Evolutionary conservation across 2,888 invertebrate genomes (phyloP).

Genomic region (Amphipoea lucens): DNA sequence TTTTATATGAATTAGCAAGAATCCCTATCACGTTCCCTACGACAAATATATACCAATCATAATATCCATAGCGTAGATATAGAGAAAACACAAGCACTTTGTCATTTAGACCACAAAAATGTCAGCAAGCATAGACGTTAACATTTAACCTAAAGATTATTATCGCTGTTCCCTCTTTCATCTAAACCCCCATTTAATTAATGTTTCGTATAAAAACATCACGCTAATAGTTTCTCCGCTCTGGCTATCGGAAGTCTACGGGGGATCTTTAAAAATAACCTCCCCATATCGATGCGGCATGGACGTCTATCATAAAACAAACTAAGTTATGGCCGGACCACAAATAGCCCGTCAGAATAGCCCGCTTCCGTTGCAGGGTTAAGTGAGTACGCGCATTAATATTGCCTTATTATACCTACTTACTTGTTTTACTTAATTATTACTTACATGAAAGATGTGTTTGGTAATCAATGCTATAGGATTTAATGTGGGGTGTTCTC

Average conservation of each 20-base stretch:
- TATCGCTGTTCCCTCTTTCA: constrained; percentile 37
- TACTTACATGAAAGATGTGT: not conserved
- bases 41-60: not conserved
- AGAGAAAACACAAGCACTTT: not conserved
- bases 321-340: constrained; percentile 60
- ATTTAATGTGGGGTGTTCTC: not conserved
- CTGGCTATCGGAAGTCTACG: constrained; percentile 50
- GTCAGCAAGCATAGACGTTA: constrained; percentile 1
- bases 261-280: constrained; percentile 59
- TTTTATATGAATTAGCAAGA: not conserved
- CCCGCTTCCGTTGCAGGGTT: constrained; percentile 52
- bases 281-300: constrained; percentile 48
- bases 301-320: constrained; percentile 60
- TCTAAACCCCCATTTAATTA: constrained; percentile 40
- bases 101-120: not conserved
- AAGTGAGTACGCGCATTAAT: constrained; percentile 50
- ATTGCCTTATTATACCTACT: constrained; percentile 25
- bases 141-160: constrained; percentile 6
- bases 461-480: not conserved
- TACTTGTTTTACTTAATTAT: constrained; percentile 11
- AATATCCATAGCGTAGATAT: not conserved
- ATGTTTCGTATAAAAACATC: constrained; percentile 52
- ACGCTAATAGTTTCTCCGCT: constrained; percentile 51
- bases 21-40: too few relatives aligned
- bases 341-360: constrained; percentile 59